A percentile compares a stretch with the other conserved stretches of the same genome.
phyloP scores from a whole-genome alignment of 30 jellyfish, hydroid and myxozoan species.

The Nemopilema nomurai region DNA sequence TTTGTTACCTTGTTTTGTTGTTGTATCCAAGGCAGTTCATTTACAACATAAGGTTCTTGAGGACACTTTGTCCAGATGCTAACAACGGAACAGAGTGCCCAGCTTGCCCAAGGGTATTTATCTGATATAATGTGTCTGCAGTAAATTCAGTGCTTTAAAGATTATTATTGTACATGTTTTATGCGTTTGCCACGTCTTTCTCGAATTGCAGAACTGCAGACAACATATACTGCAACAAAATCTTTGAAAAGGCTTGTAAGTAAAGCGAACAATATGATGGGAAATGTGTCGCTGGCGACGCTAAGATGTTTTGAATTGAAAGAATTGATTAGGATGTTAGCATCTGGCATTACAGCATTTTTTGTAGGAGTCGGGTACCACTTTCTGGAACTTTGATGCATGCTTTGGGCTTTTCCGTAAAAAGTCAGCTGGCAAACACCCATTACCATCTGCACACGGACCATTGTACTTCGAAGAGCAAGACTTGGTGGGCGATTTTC shows the following conservation, averaged over 20 bases:
- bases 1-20: background rate
- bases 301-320: too few relatives aligned
- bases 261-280: too few relatives aligned
- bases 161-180: too few relatives aligned
- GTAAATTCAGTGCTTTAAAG: too few relatives aligned
- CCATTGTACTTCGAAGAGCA: constrained; percentile 54
- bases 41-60: constrained; percentile 3
- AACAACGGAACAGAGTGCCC: constrained; percentile 40
- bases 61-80: constrained; percentile 38
- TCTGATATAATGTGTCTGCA: too few relatives aligned
- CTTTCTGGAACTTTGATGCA: constrained; percentile 44
- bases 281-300: too few relatives aligned
- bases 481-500: constrained; percentile 25
- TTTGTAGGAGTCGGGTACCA: constrained; percentile 29
- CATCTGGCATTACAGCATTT: background rate
- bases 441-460: constrained; percentile 44
- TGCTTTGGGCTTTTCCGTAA: constrained; percentile 42
- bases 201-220: too few relatives aligned
- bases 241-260: too few relatives aligned
- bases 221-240: too few relatives aligned
- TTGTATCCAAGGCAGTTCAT: constrained; percentile 8
- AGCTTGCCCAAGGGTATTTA: constrained; percentile 32
- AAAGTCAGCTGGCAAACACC: constrained; percentile 33
- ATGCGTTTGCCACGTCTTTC: too few relatives aligned
- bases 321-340: background rate